Evolutionary conservation across 1,140 invertebrate genomes (phyloP).

Genomic region (Trinorchestia longiramus): DNA sequence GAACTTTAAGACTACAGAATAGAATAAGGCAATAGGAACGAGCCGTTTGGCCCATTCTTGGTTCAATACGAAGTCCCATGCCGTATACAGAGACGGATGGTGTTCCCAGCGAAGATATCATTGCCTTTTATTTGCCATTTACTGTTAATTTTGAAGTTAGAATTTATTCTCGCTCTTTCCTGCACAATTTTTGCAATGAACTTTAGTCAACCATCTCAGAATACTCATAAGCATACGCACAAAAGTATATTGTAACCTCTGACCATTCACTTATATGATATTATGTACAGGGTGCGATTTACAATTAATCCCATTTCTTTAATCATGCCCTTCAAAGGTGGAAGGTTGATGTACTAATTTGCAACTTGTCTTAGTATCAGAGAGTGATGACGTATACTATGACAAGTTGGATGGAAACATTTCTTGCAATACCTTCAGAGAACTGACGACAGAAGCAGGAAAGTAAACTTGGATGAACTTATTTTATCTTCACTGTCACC

Average conservation of each 20-base stretch:
- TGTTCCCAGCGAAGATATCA: neutral
- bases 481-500: neutral
- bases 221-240: neutral
- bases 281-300: neutral
- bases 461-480: neutral
- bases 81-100: too few species aligned
- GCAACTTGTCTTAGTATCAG: neutral
- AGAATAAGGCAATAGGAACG: too few species aligned
- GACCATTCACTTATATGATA: too few species aligned
- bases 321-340: neutral
- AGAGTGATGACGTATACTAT: neutral
- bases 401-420: neutral
- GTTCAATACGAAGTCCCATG: too few species aligned
- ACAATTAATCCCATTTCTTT: neutral
- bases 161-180: neutral
- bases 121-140: neutral
- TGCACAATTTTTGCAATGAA: neutral
- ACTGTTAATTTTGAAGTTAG: neutral
- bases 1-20: too few species aligned
- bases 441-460: neutral
- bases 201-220: neutral
- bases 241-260: neutral
- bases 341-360: neutral
- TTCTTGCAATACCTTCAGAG: neutral
- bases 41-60: too few species aligned